phyloP scores from a whole-genome alignment of 53 echinoderm and acorn worm species.

The Temnopleurus reevesii region DNA sequence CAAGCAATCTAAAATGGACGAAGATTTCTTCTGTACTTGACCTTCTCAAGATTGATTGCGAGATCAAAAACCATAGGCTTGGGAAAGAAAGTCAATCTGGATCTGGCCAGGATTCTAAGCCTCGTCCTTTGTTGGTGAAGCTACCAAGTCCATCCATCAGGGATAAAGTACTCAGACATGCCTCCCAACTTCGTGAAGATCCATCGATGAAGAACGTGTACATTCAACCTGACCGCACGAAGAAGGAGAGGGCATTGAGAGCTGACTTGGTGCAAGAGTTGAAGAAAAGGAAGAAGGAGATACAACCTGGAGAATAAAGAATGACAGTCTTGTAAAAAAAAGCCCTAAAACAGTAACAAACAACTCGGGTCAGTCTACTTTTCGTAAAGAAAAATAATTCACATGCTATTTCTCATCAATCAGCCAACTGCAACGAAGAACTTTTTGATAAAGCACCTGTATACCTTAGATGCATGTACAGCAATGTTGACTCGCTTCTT shows the following conservation, averaged over 20 bases:
- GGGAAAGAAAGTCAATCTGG: too few relatives aligned
- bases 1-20: too few relatives aligned
- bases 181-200: too few relatives aligned
- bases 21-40: too few relatives aligned
- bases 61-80: too few relatives aligned
- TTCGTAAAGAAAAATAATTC: neutral
- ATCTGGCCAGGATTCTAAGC: too few relatives aligned
- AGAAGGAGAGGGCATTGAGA: neutral
- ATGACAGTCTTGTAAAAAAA: neutral
- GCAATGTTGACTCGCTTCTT: neutral
- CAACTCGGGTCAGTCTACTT: too few relatives aligned
- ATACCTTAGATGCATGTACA: neutral
- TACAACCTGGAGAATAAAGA: neutral
- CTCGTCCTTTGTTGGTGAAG: too few relatives aligned
- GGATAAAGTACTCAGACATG: too few relatives aligned
- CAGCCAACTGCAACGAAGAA: neutral
- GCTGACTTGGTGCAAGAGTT: neutral
- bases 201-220: neutral
- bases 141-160: too few relatives aligned
- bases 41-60: too few relatives aligned
- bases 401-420: too few relatives aligned
- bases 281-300: neutral
- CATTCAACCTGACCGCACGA: slow-evolving; percentile 10
- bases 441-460: neutral
- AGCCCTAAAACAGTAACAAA: neutral